A percentile compares a stretch with the other conserved stretches of the same genome.
Conservation (phyloP, 1,140 invertebrate genomes). For the Propsilocerus akamusi region DNA sequence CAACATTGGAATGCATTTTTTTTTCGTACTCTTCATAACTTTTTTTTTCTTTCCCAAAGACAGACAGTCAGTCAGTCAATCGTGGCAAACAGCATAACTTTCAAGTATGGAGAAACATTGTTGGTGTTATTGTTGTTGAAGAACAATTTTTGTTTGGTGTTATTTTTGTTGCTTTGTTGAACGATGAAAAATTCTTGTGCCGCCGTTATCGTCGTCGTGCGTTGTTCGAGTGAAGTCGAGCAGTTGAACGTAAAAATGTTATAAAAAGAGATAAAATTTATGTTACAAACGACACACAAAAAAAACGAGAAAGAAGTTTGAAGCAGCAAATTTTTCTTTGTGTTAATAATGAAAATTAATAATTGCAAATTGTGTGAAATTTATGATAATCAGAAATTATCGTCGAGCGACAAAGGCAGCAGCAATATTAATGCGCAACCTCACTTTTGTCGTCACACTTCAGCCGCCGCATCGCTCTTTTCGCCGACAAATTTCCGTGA, state of each 20-base stretch:
- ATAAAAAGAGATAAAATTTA: no score
- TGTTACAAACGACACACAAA: no score
- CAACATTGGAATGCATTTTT: neutral
- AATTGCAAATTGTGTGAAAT: conserved; percentile 3
- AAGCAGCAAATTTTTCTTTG: neutral
- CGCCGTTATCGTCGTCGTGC: no score
- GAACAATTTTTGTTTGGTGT: neutral
- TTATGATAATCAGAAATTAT: neutral
- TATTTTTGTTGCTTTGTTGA: conserved; percentile 1
- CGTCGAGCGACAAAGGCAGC: neutral
- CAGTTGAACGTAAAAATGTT: no score
- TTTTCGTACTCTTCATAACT: no score
- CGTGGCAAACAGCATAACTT: no score
- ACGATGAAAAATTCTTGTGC: no score
- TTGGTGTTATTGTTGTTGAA: neutral
- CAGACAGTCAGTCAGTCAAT: no score
- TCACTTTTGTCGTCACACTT: neutral
- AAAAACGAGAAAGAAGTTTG: neutral
- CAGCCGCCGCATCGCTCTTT: neutral
- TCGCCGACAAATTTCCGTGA: neutral
- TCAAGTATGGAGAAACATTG: neutral
- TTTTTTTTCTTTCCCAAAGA: no score
- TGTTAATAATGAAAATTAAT: conserved; percentile 3
- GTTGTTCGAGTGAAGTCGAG: no score
- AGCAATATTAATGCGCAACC: neutral